Base-by-base conservation (phyloP, 2,888 invertebrate genomes). In the Synergus laeviventris region DNA sequence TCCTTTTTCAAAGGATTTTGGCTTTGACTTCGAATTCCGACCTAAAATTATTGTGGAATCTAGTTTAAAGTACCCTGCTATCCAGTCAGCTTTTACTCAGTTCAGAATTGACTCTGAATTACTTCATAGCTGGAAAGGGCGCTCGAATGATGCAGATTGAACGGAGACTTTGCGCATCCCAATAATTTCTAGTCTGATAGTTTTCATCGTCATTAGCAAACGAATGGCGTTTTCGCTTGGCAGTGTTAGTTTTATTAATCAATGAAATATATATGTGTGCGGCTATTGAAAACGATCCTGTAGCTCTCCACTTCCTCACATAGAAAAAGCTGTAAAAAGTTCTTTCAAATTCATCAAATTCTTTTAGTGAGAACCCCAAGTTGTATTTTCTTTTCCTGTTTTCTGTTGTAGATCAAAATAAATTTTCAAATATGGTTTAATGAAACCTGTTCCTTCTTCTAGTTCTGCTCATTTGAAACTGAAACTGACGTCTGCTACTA, bases 161-260 rank as follows among this genome's bases (percentile, higher is more conserved):
- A 64, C 14, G n/a, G 14, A 18, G 64, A 64, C 42, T 64, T 42
- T 45, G 42, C 24, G 18, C 42, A 42, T 39, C 24, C 64, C 64
- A 64, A 64, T 64, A 42, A 62, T 62, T 42, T 64, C 64, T 42
- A 64, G 64, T 24, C 64, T 64, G 64, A 64, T 64, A 64, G 42
- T 42, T 42, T 21, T 64, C 42, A 42, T 64, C 64, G 42, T 64
- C 24, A 64, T 21, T 38, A 18, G 64, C 42, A 64, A 64, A 42
- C 39, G 64, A 64, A 64, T 64, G 38, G n/a, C 11, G 18, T 62
- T 62, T 39, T 62, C 62, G n/a, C 21, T 64, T 42, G 21, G 21
- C 39, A 18, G 21, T 21, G 21, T 42, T 64, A 14, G 39, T 42
- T 64, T 64, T 64, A 64, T 45, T 16, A 21, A 64, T 64, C 42